These are phyloP conservation scores for Phenacoccus solenopsis DNA, from an alignment of 1,140 invertebrate genomes.

Conservation along the genomic window DNA sequence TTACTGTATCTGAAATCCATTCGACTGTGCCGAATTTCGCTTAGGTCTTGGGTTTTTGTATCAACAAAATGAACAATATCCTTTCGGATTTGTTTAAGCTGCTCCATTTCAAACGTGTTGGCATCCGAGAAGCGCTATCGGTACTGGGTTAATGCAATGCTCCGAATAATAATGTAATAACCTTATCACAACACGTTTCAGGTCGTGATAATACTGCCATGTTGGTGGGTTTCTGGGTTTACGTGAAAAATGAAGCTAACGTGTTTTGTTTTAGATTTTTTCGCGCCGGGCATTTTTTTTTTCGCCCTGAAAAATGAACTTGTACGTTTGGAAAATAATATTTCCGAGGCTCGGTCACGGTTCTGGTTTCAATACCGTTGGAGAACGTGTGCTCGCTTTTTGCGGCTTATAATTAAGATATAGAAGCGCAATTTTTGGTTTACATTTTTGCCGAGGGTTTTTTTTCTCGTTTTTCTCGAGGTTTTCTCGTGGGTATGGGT, in stretches of 20 bases:
- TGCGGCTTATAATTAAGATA: neutral
- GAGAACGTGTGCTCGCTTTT: neutral
- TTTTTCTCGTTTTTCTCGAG: too few species aligned
- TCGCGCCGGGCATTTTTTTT: neutral
- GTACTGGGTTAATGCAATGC: neutral
- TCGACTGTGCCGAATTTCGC: neutral
- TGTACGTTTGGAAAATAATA: neutral
- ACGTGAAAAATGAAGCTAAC: neutral
- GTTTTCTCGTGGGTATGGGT: too few species aligned
- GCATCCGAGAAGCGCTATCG: neutral
- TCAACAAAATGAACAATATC: slow-evolving; percentile 3
- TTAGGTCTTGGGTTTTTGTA: neutral
- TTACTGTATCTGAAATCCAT: neutral
- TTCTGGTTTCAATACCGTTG: neutral
- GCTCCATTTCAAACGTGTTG: neutral
- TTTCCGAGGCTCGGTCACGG: neutral
- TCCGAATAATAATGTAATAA: neutral
- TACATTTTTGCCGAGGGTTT: too few species aligned
- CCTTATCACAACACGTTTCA: neutral
- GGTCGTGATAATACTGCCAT: neutral
- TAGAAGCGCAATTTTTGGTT: too few species aligned
- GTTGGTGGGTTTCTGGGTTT: too few species aligned
- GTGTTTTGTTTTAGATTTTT: neutral
- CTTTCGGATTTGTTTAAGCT: slow-evolving; percentile 1
- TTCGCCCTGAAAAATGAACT: neutral